Evolutionary conservation across 1,140 invertebrate genomes (phyloP).

Genomic region (Sogatella furcifera): DNA sequence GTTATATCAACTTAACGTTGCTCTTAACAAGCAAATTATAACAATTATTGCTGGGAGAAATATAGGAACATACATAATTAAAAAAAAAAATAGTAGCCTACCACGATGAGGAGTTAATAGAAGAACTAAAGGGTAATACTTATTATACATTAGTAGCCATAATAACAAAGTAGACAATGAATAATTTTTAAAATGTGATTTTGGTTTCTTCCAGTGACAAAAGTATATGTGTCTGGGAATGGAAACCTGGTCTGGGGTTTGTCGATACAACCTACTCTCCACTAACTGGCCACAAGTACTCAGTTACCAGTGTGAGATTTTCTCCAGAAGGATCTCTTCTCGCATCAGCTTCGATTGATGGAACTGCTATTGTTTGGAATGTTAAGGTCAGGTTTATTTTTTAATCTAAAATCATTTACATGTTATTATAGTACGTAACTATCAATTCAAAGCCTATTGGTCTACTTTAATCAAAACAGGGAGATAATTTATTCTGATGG

Average conservation of each 20-base stretch:
- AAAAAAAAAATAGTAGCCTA: no score
- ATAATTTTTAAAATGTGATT: slow-evolving; percentile 14
- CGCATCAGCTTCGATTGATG: slow-evolving; percentile 60
- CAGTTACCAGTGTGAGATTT: slow-evolving; percentile 51
- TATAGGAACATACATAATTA: no score
- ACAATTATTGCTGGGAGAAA: no score
- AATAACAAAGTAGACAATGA: neutral
- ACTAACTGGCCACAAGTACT: slow-evolving; percentile 50
- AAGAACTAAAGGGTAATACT: no score
- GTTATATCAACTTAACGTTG: no score
- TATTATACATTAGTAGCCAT: no score
- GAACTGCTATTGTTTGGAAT: slow-evolving; percentile 60
- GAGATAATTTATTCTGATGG: no score
- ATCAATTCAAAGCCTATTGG: no score
- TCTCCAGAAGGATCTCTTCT: slow-evolving; percentile 59
- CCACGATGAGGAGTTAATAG: no score
- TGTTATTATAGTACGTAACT: no score
- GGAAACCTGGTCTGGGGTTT: slow-evolving; percentile 43
- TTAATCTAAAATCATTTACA: neutral
- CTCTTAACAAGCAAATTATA: no score
- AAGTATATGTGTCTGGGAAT: slow-evolving; percentile 49
- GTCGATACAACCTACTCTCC: slow-evolving; percentile 44
- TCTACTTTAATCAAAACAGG: no score
- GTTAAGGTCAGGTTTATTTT: slow-evolving; percentile 25
- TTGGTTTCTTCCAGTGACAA: slow-evolving; percentile 42